Evolutionary conservation across 2,888 invertebrate genomes (phyloP).

Genomic region (Protonemura montana): DNA sequence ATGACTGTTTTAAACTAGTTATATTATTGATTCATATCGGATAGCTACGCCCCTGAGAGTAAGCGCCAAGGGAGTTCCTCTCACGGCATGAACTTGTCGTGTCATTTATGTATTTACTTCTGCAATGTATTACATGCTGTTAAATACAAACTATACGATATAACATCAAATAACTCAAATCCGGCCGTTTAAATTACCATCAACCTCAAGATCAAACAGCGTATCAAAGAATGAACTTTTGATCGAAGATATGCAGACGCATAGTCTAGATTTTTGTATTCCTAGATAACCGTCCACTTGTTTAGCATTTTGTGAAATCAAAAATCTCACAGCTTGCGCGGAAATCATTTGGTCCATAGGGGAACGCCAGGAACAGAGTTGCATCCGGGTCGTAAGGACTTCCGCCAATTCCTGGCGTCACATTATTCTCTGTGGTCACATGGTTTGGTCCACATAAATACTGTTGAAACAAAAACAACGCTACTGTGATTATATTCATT

Average conservation of each 20-base stretch:
- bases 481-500: too few species aligned
- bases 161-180: neutral
- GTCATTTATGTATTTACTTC: neutral
- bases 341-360: constrained; percentile 74
- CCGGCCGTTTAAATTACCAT: constrained; percentile 68
- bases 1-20: neutral
- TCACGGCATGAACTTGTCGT: neutral
- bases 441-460: constrained; percentile 79
- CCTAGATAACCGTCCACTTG: constrained; percentile 74
- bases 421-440: constrained; percentile 69
- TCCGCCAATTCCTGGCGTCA: constrained; percentile 68
- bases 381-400: constrained; percentile 65
- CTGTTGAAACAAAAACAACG: constrained; percentile 54
- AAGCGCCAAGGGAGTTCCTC: neutral
- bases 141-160: neutral
- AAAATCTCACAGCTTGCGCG: constrained; percentile 70
- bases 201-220: constrained; percentile 76
- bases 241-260: constrained; percentile 68
- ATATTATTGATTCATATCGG: neutral
- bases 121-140: neutral
- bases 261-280: constrained; percentile 81
- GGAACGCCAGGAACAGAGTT: constrained; percentile 69
- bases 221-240: constrained; percentile 73
- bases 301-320: constrained; percentile 70
- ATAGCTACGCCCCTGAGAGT: neutral